Conservation (phyloP, 2,888 invertebrate species). For the Periphyllus acericola region DNA sequence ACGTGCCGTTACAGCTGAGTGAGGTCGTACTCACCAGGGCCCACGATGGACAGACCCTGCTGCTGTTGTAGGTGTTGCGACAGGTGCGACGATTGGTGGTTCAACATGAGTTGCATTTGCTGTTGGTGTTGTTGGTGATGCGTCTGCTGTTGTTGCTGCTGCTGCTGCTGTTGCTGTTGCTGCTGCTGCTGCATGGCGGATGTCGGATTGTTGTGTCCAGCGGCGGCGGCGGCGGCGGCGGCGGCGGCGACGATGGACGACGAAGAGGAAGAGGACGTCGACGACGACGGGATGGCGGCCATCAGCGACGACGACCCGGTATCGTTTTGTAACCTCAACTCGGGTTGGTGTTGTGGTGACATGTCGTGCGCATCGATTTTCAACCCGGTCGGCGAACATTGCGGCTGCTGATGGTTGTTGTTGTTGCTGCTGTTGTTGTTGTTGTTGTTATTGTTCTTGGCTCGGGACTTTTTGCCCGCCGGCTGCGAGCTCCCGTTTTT, state of each 20-base stretch:
- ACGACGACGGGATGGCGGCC: conserved; percentile 41
- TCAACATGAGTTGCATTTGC: conserved; percentile 57
- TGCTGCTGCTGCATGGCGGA: conserved; percentile 39
- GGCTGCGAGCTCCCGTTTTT: conserved; percentile 81
- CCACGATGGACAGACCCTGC: conserved; percentile 50
- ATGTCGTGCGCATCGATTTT: conserved; percentile 58
- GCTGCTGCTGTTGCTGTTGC: conserved; percentile 9
- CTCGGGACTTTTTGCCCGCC: conserved; percentile 68
- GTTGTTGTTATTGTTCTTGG: conserved; percentile 60
- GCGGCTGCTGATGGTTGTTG: conserved; percentile 40
- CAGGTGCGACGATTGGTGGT: conserved; percentile 47
- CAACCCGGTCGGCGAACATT: conserved; percentile 54
- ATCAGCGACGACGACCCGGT: conserved; percentile 14
- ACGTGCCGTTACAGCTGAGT: conserved; percentile 61
- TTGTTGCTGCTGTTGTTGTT: conserved; percentile 43
- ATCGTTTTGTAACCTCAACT: conserved; percentile 46
- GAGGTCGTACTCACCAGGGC: conserved; percentile 58
- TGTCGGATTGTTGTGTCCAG: conserved; percentile 43
- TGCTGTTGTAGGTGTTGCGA: conserved; percentile 49
- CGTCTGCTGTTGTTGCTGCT: conserved; percentile 4
- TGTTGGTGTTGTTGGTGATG: conserved; percentile 43
- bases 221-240: neutral
- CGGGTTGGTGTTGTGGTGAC: conserved; percentile 53
- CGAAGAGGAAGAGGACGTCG: conserved; percentile 45
- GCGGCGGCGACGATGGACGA: conserved; percentile 13